These are phyloP conservation scores for Coelinius sp. DNA, from an alignment of 2,888 invertebrate genomes.

Conservation along the genomic window DNA sequence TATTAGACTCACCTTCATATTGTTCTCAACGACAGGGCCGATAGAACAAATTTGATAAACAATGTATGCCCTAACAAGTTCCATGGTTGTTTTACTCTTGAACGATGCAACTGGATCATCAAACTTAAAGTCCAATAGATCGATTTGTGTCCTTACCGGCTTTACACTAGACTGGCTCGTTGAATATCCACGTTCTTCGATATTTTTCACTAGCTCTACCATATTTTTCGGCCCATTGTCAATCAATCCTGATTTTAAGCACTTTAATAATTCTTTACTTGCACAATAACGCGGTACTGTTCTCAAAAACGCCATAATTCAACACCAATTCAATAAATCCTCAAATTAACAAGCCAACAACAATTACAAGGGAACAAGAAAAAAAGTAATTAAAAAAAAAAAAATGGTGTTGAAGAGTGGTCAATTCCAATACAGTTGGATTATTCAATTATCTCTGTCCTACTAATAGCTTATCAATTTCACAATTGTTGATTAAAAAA, in stretches of 20 bases:
- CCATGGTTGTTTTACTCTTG: constrained; percentile 95
- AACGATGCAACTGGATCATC: constrained; percentile 92
- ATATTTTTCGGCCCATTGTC: constrained; percentile 53
- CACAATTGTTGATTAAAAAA: neutral
- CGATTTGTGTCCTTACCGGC: constrained; percentile 67
- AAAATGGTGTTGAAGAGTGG: no score
- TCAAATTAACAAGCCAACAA: neutral
- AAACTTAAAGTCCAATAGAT: constrained; percentile 88
- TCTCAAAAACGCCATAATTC: constrained; percentile 65
- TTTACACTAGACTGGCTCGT: constrained; percentile 34
- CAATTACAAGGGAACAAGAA: neutral
- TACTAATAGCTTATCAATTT: neutral
- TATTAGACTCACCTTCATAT: constrained; percentile 81
- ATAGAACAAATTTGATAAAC: constrained; percentile 94
- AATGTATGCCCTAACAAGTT: constrained; percentile 89
- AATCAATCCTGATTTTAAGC: constrained; percentile 52
- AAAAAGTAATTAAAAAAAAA: no score
- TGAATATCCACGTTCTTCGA: constrained; percentile 54
- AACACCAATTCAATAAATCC: neutral
- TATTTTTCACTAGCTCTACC: constrained; percentile 57
- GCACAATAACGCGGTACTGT: constrained; percentile 63
- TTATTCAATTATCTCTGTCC: neutral
- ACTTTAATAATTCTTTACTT: constrained; percentile 61
- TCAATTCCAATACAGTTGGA: neutral
- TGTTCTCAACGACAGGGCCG: constrained; percentile 90